These are phyloP conservation scores for Planiliza haematocheilus DNA, from an alignment of 2,113 vertebrate genomes.

Conservation along the genomic window DNA sequence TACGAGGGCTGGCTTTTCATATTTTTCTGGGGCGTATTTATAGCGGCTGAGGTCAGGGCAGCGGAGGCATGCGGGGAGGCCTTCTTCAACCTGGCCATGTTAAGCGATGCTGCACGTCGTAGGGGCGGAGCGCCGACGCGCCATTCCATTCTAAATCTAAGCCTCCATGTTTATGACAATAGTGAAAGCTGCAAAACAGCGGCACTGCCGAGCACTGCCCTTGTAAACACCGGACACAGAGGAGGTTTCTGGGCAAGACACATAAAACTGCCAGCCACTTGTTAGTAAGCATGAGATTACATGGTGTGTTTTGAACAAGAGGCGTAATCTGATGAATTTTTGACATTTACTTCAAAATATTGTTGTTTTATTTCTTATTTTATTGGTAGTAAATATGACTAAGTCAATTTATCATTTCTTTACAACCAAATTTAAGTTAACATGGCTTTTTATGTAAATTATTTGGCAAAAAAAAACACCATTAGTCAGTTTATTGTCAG, in stretches of 20 bases:
- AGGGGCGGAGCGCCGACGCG: constrained; percentile 48
- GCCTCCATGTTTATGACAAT: constrained; percentile 60
- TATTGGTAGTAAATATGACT: neutral
- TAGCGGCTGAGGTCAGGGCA: constrained; percentile 65
- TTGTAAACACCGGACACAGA: constrained; percentile 8
- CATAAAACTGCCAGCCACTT: neutral
- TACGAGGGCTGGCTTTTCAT: constrained; percentile 59
- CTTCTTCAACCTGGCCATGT: constrained; percentile 67
- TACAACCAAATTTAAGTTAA: too few species aligned
- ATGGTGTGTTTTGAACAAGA: too few species aligned
- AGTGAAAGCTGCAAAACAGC: neutral
- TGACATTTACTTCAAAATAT: neutral
- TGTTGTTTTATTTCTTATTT: neutral
- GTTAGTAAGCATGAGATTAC: neutral
- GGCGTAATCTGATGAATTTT: neutral
- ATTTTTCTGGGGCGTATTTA: constrained; percentile 69
- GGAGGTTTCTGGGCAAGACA: constrained; percentile 11
- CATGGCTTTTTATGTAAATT: too few species aligned
- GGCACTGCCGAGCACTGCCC: neutral
- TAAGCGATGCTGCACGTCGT: constrained; percentile 57
- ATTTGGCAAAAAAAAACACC: too few species aligned
- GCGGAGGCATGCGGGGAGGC: constrained; percentile 50
- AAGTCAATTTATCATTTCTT: too few species aligned
- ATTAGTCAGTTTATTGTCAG: too few species aligned
- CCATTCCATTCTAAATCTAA: constrained; percentile 69